A percentile compares a stretch with the other conserved stretches of the same genome.
phyloP scores from a whole-genome alignment of 2,113 vertebrate genomes.

The Chloropsis cyanopogon region DNA sequence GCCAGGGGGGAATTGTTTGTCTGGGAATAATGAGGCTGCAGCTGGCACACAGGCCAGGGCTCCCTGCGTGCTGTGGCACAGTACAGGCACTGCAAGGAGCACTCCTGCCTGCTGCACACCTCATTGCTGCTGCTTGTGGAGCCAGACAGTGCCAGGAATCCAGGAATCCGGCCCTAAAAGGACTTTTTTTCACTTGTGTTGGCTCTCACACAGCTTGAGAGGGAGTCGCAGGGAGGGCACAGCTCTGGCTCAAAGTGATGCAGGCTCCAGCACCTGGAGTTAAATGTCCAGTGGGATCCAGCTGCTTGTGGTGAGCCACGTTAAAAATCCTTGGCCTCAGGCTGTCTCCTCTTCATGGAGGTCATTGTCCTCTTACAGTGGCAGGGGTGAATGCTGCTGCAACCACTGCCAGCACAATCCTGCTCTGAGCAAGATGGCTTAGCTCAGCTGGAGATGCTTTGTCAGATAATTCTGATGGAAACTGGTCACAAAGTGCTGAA shows the following conservation, averaged over 20 bases:
- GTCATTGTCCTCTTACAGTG: neutral
- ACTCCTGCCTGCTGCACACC: neutral
- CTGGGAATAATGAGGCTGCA: slow-evolving; percentile 16
- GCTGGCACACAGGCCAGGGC: neutral
- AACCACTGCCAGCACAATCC: neutral
- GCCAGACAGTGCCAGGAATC: neutral
- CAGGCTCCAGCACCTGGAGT: neutral
- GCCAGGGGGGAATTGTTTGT: slow-evolving; percentile 1
- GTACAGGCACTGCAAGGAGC: neutral
- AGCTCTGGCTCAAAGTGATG: neutral
- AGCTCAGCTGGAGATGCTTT: neutral
- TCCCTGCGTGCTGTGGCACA: fast-evolving
- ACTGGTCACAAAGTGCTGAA: neutral
- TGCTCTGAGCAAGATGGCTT: neutral
- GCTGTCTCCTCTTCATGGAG: neutral
- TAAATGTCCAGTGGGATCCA: neutral
- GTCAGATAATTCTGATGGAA: neutral
- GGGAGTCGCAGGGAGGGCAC: neutral
- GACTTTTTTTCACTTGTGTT: neutral
- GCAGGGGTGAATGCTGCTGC: neutral
- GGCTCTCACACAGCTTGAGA: neutral
- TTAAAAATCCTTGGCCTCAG: neutral
- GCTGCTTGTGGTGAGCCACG: neutral
- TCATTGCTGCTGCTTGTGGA: neutral
- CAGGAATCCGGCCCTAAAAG: neutral